These are phyloP conservation scores for Mythimna albipuncta DNA, from an alignment of 2,888 invertebrate genomes.

Conservation along the genomic window DNA sequence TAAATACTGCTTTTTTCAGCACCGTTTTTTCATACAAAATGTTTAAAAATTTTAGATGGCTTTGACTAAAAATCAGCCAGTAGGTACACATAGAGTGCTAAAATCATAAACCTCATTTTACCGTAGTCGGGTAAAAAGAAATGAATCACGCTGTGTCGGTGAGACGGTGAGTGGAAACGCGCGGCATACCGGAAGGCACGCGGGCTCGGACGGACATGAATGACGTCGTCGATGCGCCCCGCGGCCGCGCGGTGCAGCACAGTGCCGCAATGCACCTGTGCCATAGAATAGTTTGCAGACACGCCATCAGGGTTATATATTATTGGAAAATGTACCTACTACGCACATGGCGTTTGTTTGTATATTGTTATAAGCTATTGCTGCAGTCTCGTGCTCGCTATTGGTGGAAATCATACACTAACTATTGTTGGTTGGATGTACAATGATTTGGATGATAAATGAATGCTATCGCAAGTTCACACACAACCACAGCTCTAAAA, in stretches of 20 bases:
- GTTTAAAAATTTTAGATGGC: no score
- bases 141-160: conserved; percentile 51
- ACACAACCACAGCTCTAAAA: no score
- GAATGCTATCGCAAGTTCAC: no score
- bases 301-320: conserved; percentile 10
- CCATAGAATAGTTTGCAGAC: conserved; percentile 62
- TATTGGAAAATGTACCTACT: background rate
- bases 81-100: background rate
- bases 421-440: no score
- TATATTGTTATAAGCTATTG: background rate
- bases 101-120: background rate
- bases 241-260: conserved; percentile 44
- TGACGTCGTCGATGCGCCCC: conserved; percentile 61
- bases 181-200: conserved; percentile 60
- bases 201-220: conserved; percentile 54
- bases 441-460: background rate
- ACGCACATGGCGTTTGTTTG: background rate
- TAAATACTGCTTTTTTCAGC: no score
- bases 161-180: conserved; percentile 40
- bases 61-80: background rate
- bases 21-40: no score
- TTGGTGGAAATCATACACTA: background rate
- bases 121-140: conserved; percentile 13
- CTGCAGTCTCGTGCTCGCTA: no score
- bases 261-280: conserved; percentile 71